Conservation (phyloP, 1,140 invertebrate genomes). For the Sycophaga agraensis region DNA sequence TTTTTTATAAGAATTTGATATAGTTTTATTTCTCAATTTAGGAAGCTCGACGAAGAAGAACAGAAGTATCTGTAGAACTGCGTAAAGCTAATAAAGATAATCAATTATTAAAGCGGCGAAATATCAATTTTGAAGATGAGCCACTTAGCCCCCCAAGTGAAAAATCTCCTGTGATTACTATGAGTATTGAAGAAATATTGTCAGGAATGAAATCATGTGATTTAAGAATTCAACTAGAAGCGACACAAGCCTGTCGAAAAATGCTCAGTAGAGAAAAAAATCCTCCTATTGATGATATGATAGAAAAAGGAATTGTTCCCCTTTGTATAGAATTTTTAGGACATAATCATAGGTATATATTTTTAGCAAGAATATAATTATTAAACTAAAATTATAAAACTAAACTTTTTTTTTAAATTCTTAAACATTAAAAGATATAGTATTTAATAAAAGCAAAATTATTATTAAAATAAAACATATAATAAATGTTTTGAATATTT, state of each 20-base stretch:
- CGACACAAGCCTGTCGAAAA: constrained; percentile 80
- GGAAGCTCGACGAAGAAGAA: constrained; percentile 85
- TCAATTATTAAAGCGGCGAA: constrained; percentile 90
- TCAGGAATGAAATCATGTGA: constrained; percentile 66
- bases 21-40: constrained; percentile 43
- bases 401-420: too few relatives aligned
- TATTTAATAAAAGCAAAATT: too few relatives aligned
- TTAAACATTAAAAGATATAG: too few relatives aligned
- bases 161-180: constrained; percentile 53
- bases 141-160: constrained; percentile 59
- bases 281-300: constrained; percentile 92
- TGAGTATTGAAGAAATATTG: constrained; percentile 66
- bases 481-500: too few relatives aligned
- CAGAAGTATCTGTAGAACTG: constrained; percentile 85
- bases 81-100: constrained; percentile 94
- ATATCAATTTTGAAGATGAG: constrained; percentile 68
- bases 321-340: constrained; percentile 78
- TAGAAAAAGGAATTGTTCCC: constrained; percentile 83
- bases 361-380: too few relatives aligned
- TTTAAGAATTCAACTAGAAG: constrained; percentile 63
- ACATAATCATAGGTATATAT: constrained; percentile 64
- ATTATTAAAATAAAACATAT: too few relatives aligned
- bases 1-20: neutral
- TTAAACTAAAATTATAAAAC: too few relatives aligned
- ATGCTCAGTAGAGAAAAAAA: constrained; percentile 88